Conservation (phyloP, 2,888 invertebrate genomes). For the Macropis europaea region DNA sequence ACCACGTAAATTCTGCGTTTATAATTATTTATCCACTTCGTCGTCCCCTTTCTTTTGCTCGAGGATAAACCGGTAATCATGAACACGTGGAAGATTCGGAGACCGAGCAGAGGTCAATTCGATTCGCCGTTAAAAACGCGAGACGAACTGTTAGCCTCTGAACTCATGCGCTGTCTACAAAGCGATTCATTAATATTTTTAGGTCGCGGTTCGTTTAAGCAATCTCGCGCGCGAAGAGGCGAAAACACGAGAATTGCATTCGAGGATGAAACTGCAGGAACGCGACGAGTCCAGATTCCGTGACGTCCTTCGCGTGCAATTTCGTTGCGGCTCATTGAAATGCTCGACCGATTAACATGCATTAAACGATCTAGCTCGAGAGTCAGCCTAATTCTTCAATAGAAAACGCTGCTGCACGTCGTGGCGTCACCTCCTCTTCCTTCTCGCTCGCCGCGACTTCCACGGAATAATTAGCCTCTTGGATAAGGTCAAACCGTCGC, state of each 20-base stretch:
- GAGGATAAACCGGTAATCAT: neutral
- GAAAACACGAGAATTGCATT: neutral
- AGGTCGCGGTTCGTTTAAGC: no score
- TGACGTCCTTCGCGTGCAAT: constrained; percentile 39
- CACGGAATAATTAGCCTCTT: no score
- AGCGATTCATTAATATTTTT: no score
- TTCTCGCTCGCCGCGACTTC: neutral
- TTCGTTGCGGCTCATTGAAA: constrained; percentile 1
- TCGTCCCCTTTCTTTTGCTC: neutral
- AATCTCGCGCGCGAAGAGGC: no score
- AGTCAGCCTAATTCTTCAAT: constrained; percentile 32
- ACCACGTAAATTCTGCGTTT: constrained; percentile 18
- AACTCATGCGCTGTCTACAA: no score
- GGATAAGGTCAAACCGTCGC: neutral
- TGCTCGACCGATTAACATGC: constrained; percentile 16
- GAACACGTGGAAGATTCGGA: neutral
- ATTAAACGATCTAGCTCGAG: constrained; percentile 12
- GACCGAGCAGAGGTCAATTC: neutral
- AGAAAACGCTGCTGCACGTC: neutral
- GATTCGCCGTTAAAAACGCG: no score
- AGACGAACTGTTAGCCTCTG: no score
- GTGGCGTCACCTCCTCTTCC: neutral
- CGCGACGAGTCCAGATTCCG: neutral
- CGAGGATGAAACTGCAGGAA: neutral
- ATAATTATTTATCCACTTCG: constrained; percentile 19